Conservation (phyloP, 1,140 invertebrate species). For the Brachionus rotundiformis region DNA sequence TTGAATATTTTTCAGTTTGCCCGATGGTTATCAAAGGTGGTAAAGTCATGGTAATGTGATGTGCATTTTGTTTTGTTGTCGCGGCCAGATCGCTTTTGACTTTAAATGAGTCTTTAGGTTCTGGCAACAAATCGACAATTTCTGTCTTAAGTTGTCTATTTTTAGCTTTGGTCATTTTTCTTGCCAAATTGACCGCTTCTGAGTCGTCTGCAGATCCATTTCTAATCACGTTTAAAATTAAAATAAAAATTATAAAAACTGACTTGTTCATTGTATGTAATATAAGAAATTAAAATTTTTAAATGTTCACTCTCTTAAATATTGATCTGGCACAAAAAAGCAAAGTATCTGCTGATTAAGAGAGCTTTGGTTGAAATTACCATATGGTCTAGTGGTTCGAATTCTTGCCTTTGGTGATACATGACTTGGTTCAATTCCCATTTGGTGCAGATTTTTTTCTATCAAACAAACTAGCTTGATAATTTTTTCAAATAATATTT, state of each 20-base stretch:
- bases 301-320: neutral
- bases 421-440: slow-evolving; percentile 1
- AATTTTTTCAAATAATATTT: neutral
- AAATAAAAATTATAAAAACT: neutral
- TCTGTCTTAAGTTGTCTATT: neutral
- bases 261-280: neutral
- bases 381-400: slow-evolving; percentile 36
- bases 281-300: neutral
- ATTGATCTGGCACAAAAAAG: neutral
- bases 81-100: neutral
- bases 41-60: too few relatives aligned
- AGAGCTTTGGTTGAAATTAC: neutral
- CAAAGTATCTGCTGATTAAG: neutral
- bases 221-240: neutral
- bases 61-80: too few relatives aligned
- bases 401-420: neutral
- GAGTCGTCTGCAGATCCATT: neutral
- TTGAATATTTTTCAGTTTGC: too few relatives aligned
- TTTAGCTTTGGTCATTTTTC: neutral
- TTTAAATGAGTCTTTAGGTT: neutral
- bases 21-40: too few relatives aligned
- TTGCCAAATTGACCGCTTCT: neutral
- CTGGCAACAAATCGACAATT: neutral
- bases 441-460: neutral
- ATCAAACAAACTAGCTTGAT: too few relatives aligned